Evolutionary conservation across 2,113 vertebrate species (phyloP).

Genomic region (Procavia capensis): DNA sequence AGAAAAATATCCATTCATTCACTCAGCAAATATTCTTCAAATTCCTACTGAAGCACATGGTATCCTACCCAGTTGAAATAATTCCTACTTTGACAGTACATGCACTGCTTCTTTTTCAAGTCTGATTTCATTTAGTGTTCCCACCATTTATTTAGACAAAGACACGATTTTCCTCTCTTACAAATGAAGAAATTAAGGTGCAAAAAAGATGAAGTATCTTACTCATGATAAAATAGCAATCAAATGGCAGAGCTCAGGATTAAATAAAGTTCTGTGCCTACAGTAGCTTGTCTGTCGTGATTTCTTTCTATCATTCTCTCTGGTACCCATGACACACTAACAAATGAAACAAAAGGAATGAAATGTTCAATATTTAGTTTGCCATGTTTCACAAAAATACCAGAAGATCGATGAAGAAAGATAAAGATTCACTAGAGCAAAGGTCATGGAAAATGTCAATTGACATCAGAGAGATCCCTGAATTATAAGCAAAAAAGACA

Average conservation of each 20-base stretch:
- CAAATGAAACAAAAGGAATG: neutral
- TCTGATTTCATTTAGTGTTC: constrained; percentile 28
- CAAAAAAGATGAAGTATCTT: constrained; percentile 53
- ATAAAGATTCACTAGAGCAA: constrained; percentile 17
- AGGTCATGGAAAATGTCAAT: constrained; percentile 5
- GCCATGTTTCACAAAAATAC: constrained; percentile 30
- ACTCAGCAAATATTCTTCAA: neutral
- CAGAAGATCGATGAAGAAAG: constrained; percentile 52
- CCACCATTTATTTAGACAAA: constrained; percentile 26
- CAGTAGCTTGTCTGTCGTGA: neutral
- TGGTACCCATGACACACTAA: neutral
- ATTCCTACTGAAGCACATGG: neutral
- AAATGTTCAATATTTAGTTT: constrained; percentile 34
- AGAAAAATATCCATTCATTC: neutral
- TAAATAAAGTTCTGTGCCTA: constrained; percentile 30
- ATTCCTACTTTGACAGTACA: neutral
- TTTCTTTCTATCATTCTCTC: neutral
- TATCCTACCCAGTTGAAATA: neutral
- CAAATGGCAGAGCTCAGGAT: constrained; percentile 16
- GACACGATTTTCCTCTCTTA: constrained; percentile 52
- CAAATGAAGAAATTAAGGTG: constrained; percentile 54
- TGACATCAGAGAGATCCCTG: constrained; percentile 17
- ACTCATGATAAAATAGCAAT: constrained; percentile 23
- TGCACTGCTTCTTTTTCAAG: neutral
- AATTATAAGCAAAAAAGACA: constrained; percentile 44